A percentile compares a stretch with the other conserved stretches of the same genome.
Conservation (phyloP, 2,797 vertebrate species). For the Pangasius djambal region DNA sequence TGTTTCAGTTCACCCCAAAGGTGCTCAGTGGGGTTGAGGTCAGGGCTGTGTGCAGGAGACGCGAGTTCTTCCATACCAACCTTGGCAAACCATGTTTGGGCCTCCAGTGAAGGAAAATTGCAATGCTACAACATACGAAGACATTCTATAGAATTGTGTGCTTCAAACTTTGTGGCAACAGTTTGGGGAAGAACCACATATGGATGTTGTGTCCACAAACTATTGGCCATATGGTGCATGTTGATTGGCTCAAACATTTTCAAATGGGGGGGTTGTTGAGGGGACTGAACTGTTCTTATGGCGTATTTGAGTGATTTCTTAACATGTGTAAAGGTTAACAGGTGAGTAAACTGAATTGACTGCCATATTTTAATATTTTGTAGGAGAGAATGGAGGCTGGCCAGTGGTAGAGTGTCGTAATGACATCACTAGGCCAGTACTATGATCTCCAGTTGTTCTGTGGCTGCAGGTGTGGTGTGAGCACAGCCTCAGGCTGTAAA, state of each 20-base stretch:
- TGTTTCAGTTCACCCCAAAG: neutral
- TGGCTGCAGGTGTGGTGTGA: conserved; percentile 86
- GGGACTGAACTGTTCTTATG: neutral
- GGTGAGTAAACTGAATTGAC: neutral
- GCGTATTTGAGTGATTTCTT: neutral
- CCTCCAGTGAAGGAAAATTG: neutral
- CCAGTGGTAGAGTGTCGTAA: conserved; percentile 75
- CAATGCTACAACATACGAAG: too few species aligned
- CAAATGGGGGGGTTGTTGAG: too few species aligned
- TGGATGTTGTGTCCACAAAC: neutral
- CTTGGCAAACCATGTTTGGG: neutral
- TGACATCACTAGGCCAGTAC: conserved; percentile 92
- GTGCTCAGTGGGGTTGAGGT: neutral
- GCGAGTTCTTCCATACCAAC: neutral
- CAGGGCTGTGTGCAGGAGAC: neutral
- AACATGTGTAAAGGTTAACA: neutral
- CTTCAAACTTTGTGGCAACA: too few species aligned
- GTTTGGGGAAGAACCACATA: too few species aligned
- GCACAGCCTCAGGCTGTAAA: conserved; percentile 78
- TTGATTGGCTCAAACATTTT: neutral
- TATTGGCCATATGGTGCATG: neutral
- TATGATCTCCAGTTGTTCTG: conserved; percentile 90
- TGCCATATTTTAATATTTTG: conserved; percentile 48
- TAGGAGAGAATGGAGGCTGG: conserved; percentile 83
- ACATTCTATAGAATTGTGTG: neutral